Evolutionary conservation across 2,888 invertebrate genomes (phyloP).

Genomic region (Volucella zonaria): DNA sequence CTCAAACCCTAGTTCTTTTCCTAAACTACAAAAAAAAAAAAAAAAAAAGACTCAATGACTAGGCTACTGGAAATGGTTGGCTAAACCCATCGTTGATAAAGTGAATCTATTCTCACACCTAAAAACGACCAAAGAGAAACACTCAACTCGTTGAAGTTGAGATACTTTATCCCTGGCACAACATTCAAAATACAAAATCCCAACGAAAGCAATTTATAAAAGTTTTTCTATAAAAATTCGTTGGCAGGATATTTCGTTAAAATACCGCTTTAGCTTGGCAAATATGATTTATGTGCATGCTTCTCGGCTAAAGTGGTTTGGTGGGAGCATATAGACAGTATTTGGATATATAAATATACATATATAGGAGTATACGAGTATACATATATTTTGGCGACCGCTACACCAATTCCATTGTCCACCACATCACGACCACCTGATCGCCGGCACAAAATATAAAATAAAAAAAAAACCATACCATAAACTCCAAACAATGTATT

Average conservation of each 20-base stretch:
- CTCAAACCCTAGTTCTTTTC: background rate
- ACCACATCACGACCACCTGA: conserved; percentile 20
- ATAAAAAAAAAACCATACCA: background rate
- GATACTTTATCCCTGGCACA: conserved; percentile 17
- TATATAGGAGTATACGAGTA: background rate
- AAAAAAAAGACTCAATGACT: background rate
- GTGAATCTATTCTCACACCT: conserved; percentile 20
- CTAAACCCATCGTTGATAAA: conserved; percentile 24
- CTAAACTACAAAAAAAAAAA: background rate
- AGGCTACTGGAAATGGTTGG: background rate
- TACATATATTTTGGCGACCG: background rate
- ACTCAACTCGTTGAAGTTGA: background rate
- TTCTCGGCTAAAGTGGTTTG: conserved; percentile 38
- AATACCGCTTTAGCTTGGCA: conserved; percentile 76
- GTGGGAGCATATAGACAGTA: background rate
- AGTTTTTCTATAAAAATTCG: conserved; percentile 81
- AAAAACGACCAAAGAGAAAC: conserved; percentile 5
- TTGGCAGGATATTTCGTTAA: conserved; percentile 82
- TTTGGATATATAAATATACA: background rate
- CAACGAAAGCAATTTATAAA: conserved; percentile 81
- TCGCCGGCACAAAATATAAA: conserved; percentile 17
- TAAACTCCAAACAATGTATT: conserved; percentile 14
- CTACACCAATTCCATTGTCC: conserved; percentile 35
- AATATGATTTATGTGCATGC: conserved; percentile 58
- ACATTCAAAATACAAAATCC: conserved; percentile 65